Conservation (phyloP, 2,797 vertebrate species). For the Synaphobranchus kaupii region DNA sequence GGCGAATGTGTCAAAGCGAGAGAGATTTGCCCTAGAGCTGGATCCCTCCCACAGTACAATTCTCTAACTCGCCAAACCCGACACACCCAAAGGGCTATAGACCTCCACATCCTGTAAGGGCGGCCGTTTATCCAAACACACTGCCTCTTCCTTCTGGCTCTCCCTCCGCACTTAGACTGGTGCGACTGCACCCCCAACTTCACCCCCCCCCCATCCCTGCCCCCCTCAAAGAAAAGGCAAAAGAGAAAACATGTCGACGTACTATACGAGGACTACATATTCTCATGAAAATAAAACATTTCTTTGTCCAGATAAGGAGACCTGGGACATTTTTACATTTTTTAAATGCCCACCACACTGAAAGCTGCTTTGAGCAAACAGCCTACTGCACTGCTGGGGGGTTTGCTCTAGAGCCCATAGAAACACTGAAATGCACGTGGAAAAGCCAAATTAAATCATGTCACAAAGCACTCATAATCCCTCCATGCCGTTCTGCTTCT, state of each 20-base stretch:
- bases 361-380: slow-evolving; percentile 9
- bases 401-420: slow-evolving; percentile 11
- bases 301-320: slow-evolving; percentile 40
- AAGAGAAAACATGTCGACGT: slow-evolving; percentile 35
- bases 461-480: slow-evolving; percentile 30
- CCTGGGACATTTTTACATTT: slow-evolving; percentile 35
- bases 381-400: not conserved
- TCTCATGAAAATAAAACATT: slow-evolving; percentile 43
- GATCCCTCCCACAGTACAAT: slow-evolving; percentile 66
- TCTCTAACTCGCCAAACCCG: slow-evolving; percentile 62
- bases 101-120: slow-evolving; percentile 78
- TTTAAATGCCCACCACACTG: not conserved
- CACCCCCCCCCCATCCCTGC: not conserved
- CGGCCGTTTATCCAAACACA: slow-evolving; percentile 76
- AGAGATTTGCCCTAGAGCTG: slow-evolving; percentile 76
- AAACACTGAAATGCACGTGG: not conserved
- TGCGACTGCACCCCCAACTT: slow-evolving; percentile 55
- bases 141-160: slow-evolving; percentile 54
- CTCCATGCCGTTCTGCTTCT: not conserved
- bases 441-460: slow-evolving; percentile 20
- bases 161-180: slow-evolving; percentile 53
- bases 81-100: slow-evolving; percentile 76
- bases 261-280: not conserved
- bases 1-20: slow-evolving; percentile 67
- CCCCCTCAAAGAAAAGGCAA: slow-evolving; percentile 25